A percentile compares a stretch with the other conserved stretches of the same genome.
phyloP scores from a whole-genome alignment of 1,140 invertebrate species.

The Scaptomyza hsui region DNA sequence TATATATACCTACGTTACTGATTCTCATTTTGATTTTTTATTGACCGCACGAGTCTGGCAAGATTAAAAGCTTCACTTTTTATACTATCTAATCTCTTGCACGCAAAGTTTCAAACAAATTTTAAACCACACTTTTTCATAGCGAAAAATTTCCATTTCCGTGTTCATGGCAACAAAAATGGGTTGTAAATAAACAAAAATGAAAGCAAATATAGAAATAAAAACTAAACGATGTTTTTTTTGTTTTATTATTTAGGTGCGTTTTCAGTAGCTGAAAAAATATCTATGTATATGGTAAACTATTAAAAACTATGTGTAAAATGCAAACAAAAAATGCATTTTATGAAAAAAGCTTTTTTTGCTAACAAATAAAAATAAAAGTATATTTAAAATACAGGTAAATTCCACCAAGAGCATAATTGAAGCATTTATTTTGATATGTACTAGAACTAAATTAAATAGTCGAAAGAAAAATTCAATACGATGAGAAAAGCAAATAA shows the following conservation, averaged over 20 bases:
- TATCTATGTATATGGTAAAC: constrained; percentile 4
- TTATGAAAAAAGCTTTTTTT: neutral
- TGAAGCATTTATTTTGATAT: constrained; percentile 62
- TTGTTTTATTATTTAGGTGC: neutral
- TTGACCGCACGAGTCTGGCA: neutral
- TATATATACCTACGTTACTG: too few species aligned
- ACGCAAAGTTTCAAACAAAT: constrained; percentile 15
- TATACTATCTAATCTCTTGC: constrained; percentile 20
- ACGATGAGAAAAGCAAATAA: neutral
- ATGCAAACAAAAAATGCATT: neutral
- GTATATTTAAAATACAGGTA: constrained; percentile 5
- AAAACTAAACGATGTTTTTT: neutral
- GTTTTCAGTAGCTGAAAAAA: constrained; percentile 6
- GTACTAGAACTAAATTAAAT: constrained; percentile 20
- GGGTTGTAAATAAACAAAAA: constrained; percentile 16
- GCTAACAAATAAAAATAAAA: constrained; percentile 21
- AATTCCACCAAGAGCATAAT: constrained; percentile 48
- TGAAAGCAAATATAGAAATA: neutral
- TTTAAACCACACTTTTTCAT: constrained; percentile 19
- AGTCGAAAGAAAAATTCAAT: neutral
- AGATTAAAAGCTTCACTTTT: constrained; percentile 3
- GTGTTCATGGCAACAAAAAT: constrained; percentile 28
- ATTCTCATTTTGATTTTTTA: too few species aligned
- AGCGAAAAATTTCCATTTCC: constrained; percentile 34
- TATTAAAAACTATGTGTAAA: constrained; percentile 8